Base-by-base conservation (phyloP, 1,140 invertebrate species). In the Caenorhabditis inopinata region DNA sequence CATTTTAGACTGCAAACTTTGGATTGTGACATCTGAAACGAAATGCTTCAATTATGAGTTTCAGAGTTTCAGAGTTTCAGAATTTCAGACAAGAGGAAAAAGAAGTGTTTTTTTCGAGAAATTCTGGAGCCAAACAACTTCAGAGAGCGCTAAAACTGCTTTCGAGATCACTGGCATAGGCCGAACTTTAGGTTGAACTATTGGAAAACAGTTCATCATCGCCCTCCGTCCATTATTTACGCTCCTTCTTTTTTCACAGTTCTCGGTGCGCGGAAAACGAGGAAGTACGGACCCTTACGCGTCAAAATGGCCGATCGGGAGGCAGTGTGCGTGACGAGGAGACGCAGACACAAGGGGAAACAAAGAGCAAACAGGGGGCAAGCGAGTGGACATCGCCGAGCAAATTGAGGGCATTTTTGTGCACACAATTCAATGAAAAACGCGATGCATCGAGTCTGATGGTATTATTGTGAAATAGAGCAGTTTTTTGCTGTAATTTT, bases 261-360 rank as follows among this genome's bases (percentile, higher is more conserved):
- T 38, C 29, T 11, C 58, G 58, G 4, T 68, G 16, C n/a, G 29
- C 58, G 58, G 58, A 68, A 58, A 38, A 68, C 58, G 58, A 68
- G 58, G 58, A 68, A 68, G 58, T 68, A 68, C 58, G 58, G 58
- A 68, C 58, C 58, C 38, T 68, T 68, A 68, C 58, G 58, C 58
- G 58, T 68, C 58, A 68, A 68, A 68, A 38, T n/a, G 58, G n/a
- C 32, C n/a, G 21, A 32, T 23, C 18, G 27, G 9, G 58, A 68
- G 38, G 38, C 38, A 68, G 58, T 38, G 25, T 68, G 4, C 0
- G n/a, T 38, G 58, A 68, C 32, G 58, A 42, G 38, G 58, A 38
- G 58, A 68, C 58, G n/a, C 32, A 68, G 58, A 68, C 3, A 68
- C 4, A 23, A 51, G n/a, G 1, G 48, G 7, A 23, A n/a, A n/a